Conservation (phyloP, 2,888 invertebrate species). For the Ochlodes sylvanus region DNA sequence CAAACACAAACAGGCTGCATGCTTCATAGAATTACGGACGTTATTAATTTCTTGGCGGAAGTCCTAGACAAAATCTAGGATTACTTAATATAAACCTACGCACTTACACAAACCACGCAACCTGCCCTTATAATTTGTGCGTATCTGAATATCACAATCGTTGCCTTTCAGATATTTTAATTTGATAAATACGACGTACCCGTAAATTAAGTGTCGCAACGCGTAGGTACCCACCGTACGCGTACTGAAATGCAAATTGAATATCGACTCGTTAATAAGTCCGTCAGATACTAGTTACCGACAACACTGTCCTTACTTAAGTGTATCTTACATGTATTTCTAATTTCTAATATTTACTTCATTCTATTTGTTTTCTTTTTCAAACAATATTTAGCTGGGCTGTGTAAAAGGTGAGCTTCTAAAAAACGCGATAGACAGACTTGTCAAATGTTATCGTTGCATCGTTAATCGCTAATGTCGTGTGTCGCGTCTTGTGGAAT, state of each 20-base stretch:
- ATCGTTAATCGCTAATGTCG: too few species aligned
- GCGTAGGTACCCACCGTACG: conserved; percentile 5
- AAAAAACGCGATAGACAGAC: too few species aligned
- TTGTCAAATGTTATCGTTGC: too few species aligned
- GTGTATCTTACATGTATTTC: too few species aligned
- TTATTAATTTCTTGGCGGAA: not conserved
- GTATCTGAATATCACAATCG: conserved; percentile 26
- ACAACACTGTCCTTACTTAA: not conserved
- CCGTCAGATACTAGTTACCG: not conserved
- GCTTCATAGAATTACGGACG: not conserved
- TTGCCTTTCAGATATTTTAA: conserved; percentile 34
- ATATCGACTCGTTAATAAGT: conserved; percentile 12
- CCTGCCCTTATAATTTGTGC: conserved; percentile 26
- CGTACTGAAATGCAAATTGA: conserved; percentile 19
- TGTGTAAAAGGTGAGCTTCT: too few species aligned
- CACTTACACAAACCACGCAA: conserved; percentile 17
- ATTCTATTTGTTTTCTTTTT: too few species aligned
- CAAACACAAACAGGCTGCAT: too few species aligned
- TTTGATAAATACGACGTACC: conserved; percentile 28
- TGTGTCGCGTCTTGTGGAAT: too few species aligned
- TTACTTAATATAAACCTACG: not conserved
- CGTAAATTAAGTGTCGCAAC: conserved; percentile 20
- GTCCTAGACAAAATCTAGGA: not conserved
- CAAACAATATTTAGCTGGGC: too few species aligned
- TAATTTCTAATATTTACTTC: too few species aligned